Evolutionary conservation across 2,888 invertebrate genomes (phyloP).

Genomic region (Drosophila multiciliata): DNA sequence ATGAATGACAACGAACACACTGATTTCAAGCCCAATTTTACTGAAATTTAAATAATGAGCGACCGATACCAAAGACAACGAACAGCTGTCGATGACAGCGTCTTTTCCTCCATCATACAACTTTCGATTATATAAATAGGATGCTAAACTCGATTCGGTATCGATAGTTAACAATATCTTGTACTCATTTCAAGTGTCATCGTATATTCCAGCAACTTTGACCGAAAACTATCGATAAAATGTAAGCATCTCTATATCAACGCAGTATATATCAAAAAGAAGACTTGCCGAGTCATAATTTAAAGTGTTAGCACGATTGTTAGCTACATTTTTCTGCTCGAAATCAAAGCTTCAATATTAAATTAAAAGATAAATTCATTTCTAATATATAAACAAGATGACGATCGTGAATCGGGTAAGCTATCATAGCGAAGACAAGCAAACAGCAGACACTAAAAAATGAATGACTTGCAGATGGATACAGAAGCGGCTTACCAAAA

Average conservation of each 20-base stretch:
- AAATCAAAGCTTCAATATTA: slow-evolving; percentile 1
- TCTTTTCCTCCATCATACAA: neutral
- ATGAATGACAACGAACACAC: slow-evolving; percentile 31
- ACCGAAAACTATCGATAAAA: slow-evolving; percentile 22
- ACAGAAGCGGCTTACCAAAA: slow-evolving; percentile 79
- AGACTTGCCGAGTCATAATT: slow-evolving; percentile 62
- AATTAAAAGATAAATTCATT: neutral
- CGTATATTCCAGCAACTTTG: neutral
- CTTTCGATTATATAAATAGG: neutral
- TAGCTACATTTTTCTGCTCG: neutral
- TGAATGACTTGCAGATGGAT: slow-evolving; percentile 79
- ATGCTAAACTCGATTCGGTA: neutral
- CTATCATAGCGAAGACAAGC: neutral
- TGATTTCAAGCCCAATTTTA: neutral
- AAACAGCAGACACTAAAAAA: neutral
- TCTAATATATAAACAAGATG: slow-evolving; percentile 57
- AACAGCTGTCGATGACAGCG: neutral
- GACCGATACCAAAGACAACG: neutral
- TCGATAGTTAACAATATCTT: neutral
- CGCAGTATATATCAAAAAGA: slow-evolving; percentile 4
- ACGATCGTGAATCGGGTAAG: slow-evolving; percentile 82
- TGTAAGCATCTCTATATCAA: slow-evolving; percentile 12
- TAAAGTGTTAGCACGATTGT: neutral
- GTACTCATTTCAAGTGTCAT: neutral
- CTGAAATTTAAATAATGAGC: neutral